Evolutionary conservation across 2,113 vertebrate genomes (phyloP).

Genomic region (Oncorhynchus gorbuscha): DNA sequence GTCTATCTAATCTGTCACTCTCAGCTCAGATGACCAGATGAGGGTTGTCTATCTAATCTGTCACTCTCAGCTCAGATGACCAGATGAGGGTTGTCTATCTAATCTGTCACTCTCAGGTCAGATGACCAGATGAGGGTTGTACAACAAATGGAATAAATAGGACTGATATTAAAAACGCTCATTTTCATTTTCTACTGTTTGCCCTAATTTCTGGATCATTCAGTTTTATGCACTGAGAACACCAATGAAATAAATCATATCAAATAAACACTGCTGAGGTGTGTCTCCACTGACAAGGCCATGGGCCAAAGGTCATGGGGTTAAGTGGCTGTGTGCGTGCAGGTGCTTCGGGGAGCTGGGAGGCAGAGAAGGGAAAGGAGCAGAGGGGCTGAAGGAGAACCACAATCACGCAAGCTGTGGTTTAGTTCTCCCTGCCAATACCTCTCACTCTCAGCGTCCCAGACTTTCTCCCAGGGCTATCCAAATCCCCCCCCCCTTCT

Average conservation of each 20-base stretch:
- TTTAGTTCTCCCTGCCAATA: conserved; percentile 75
- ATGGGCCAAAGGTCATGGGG: conserved; percentile 37
- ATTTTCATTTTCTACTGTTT: no score
- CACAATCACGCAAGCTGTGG: conserved; percentile 75
- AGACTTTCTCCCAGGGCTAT: conserved; percentile 74
- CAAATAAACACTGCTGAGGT: neutral
- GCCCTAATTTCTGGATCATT: no score
- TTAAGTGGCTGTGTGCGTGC: conserved; percentile 32
- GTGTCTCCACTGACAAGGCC: neutral
- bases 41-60: no score
- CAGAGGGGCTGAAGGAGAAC: conserved; percentile 50
- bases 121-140: no score
- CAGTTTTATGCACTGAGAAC: no score
- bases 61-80: no score
- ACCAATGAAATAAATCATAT: no score
- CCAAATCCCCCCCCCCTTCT: conserved; percentile 67
- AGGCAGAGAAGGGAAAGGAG: neutral
- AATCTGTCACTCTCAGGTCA: no score
- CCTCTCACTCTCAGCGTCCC: conserved; percentile 78
- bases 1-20: no score
- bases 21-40: no score
- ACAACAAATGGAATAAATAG: no score
- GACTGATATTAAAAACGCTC: neutral
- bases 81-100: no score
- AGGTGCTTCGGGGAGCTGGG: conserved; percentile 63